Base-by-base conservation (phyloP, 2,797 vertebrate species). In the Anas georgica region DNA sequence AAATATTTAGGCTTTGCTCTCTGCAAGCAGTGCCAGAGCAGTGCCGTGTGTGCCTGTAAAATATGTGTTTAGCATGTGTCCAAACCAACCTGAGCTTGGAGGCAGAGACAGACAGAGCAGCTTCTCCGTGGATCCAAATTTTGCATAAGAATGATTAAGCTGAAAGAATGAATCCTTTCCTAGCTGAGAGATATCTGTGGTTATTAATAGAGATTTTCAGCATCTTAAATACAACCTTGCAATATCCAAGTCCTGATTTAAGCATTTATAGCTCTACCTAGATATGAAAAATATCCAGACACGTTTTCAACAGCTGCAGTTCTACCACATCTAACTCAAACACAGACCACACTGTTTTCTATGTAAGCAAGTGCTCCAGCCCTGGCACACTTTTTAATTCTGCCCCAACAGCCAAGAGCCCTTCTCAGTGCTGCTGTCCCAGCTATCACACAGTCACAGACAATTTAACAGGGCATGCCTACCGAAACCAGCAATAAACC, bases 71-170 rank as follows among this genome's bases (percentile, higher is more conserved):
- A 66, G 17, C 62, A 48, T 3, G 3, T 31, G 31, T 45, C 37
- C 55, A 78, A 68, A 33, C 2, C 29, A 82, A 20, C 11, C 31
- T 58, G 29, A 88, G 25, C 22, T 90, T 69, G 50, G 55, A 88
- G 81, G 46, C 33, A 62, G 31, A 72, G 10, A 11, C 37, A 72
- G 81, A 72, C 0, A 72, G 28, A 88, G 13, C 28, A 62, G 29
- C 14, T 79, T 73, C 64, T 83, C 15, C 45, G 35, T 41, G 55
- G 62, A 75, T 60, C 22, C 58, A 59, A 76, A 88, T 54, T 43
- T 41, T 86, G 33, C 31, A 39, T 54, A 25, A 0, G 0, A 81
- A 46, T 2, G 0, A 21, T 28, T 60, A 31, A 74, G n/a, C 60
- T 64, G 48, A 81, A 62, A 58, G 1, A 1, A 22, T 4, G 5